Evolutionary conservation across 2,797 vertebrate genomes (phyloP), one percentile per base, ranked within the genome.

Genomic region (Pantherophis vulpinus): DNA sequence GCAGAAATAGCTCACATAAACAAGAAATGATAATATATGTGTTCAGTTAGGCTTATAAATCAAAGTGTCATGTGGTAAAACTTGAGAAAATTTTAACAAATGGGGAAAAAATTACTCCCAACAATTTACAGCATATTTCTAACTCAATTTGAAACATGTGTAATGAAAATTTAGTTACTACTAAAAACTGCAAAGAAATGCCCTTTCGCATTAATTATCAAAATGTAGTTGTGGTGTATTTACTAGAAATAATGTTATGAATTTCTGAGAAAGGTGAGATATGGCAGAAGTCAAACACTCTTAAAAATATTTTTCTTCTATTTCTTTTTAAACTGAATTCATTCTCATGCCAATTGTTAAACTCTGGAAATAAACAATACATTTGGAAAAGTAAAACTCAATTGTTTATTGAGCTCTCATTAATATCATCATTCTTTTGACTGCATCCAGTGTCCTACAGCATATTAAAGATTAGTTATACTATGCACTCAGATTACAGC

Each of bases 31-130:
- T 27, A 92, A 56, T 42, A 79, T 20, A 18, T 93, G 2, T 3
- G 5, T 32, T 93, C 55, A 8, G 42, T 90, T 91, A 89, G 74
- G 23, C 42, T 88, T 91, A 93, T 56, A 92, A 32, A 10, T 23
- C 91, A 86, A 18, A 0, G 0, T 58, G 61, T 87, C 47, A 0
- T 63, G 23, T 88, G 37, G 4, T 59, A 88, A 90, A 92, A 91
- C 54, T 32, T 18, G 5, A 18, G 10, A 86, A 87, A 95, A 93
- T 13, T 37, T 54, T 37, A 96, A 94, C 1, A 54, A 90, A 93
- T 87, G 87, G 60, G 93, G 91, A 92, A 54, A 91, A 14, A 89
- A 13, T 54, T 70, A 61, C 54, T 83, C 89, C 4, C 86, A 94
- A 93, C 25, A 91, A 37, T 37, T 29, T 47, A 91, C 0, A 1